Evolutionary conservation across 2,797 vertebrate species (phyloP).

Genomic region (Protosalanx chinensis): DNA sequence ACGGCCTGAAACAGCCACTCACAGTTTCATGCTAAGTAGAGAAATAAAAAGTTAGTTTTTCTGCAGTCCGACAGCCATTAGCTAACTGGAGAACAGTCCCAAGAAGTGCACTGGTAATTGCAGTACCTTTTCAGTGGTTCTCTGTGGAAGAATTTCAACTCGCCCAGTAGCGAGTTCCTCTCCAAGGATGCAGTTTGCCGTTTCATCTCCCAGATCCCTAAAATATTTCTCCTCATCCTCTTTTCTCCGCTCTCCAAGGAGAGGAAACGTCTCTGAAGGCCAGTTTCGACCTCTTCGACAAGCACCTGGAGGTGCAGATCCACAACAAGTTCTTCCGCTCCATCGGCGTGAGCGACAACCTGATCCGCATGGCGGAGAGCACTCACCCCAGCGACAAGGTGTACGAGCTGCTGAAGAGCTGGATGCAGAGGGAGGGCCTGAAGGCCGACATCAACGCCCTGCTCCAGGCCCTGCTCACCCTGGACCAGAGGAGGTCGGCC

Average conservation of each 20-base stretch:
- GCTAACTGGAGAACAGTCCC: not conserved
- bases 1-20: not conserved
- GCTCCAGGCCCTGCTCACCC: constrained; percentile 64
- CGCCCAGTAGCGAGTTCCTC: not conserved
- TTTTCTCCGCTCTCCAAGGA: constrained; percentile 46
- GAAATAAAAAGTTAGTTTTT: no score
- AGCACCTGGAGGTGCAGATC: constrained; percentile 71
- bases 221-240: not conserved
- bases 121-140: not conserved
- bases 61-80: no score
- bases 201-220: not conserved
- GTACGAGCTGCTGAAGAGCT: constrained; percentile 76
- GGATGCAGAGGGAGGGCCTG: constrained; percentile 78
- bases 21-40: constrained; percentile 2
- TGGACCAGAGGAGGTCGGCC: constrained; percentile 76
- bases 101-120: not conserved
- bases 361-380: constrained; percentile 71
- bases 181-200: not conserved
- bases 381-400: constrained; percentile 68
- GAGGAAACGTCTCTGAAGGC: constrained; percentile 73
- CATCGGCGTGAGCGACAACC: constrained; percentile 76
- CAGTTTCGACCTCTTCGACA: constrained; percentile 77
- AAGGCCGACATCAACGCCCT: constrained; percentile 77
- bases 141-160: not conserved
- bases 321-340: constrained; percentile 80